Percentiles rank a stretch among this genome's conserved stretches.
Conservation (phyloP, 1,140 invertebrate genomes). For the Brachionus paranguensis region DNA sequence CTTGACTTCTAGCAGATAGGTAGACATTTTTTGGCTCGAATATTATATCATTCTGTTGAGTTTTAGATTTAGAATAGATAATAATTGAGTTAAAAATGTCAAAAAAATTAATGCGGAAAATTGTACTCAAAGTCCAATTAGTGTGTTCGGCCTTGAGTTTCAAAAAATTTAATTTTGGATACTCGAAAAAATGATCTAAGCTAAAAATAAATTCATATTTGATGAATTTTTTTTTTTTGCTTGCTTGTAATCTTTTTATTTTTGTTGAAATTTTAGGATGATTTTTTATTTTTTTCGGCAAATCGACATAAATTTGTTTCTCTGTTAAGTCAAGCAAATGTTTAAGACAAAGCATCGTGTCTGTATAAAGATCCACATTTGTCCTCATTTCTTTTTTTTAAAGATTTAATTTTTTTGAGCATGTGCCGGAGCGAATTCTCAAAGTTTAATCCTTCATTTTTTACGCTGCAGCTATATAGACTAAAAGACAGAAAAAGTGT, state of each 20-base stretch:
- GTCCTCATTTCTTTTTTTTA: neutral
- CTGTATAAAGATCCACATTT: neutral
- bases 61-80: neutral
- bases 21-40: neutral
- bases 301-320: neutral
- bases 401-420: neutral
- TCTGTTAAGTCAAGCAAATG: neutral
- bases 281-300: neutral
- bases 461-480: neutral
- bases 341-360: conserved; percentile 3
- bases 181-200: neutral
- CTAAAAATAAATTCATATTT: neutral
- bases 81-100: neutral
- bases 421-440: neutral
- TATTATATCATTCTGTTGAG: neutral
- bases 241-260: neutral
- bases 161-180: neutral
- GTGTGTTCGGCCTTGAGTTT: neutral
- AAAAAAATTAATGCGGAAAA: neutral
- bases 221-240: neutral
- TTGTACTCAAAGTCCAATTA: neutral
- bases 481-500: neutral
- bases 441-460: neutral
- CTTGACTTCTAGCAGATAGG: neutral
- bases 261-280: neutral